Conservation (phyloP, 2,797 vertebrate genomes). For the Sardinella longiceps region DNA sequence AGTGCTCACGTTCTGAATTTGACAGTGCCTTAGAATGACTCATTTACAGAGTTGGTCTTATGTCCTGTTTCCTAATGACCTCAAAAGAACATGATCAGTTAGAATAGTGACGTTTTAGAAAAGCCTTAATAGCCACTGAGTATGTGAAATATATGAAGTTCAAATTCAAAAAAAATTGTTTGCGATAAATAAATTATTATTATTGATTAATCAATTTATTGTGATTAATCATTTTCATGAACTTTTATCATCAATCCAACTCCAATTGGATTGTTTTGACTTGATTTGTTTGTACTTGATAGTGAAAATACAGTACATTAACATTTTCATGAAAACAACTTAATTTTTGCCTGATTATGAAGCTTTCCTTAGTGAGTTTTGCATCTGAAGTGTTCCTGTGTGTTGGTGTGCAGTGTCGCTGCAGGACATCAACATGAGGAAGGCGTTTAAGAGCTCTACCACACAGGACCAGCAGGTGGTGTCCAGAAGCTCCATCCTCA, state of each 20-base stretch:
- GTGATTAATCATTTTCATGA: too few relatives aligned
- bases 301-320: too few relatives aligned
- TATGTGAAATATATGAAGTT: too few relatives aligned
- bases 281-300: too few relatives aligned
- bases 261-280: too few relatives aligned
- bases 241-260: too few relatives aligned
- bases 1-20: neutral
- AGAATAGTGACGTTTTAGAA: neutral
- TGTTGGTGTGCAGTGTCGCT: conserved; percentile 70
- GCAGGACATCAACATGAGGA: conserved; percentile 84
- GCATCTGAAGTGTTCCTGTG: neutral
- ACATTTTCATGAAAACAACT: too few relatives aligned
- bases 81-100: neutral
- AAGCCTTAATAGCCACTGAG: neutral
- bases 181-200: too few relatives aligned
- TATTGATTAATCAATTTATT: too few relatives aligned
- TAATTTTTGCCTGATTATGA: too few relatives aligned
- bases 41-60: neutral
- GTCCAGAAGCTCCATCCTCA: conserved; percentile 74
- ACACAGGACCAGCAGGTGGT: conserved; percentile 82
- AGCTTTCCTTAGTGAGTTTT: too few relatives aligned
- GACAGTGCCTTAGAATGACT: neutral
- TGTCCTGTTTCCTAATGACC: neutral
- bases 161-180: too few relatives aligned
- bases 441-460: conserved; percentile 81